phyloP scores from a whole-genome alignment of 2,113 vertebrate genomes.

The Oryzias woworae region DNA sequence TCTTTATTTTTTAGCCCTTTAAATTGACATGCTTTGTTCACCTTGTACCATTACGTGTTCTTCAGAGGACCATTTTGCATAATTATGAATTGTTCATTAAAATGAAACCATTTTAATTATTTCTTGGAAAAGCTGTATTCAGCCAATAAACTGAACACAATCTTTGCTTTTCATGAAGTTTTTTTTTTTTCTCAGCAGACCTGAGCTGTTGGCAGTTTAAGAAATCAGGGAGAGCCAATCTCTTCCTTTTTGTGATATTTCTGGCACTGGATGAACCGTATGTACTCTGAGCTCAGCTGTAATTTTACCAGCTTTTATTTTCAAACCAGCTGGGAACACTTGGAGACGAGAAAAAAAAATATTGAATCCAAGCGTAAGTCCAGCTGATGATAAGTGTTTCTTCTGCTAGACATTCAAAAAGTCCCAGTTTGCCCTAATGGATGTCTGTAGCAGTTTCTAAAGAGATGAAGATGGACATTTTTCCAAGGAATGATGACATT shows the following conservation, averaged over 20 bases:
- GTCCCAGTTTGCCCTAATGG: background rate
- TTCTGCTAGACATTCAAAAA: background rate
- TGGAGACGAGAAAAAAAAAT: conserved; percentile 3
- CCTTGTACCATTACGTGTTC: too few relatives aligned
- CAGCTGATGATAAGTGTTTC: conserved; percentile 13
- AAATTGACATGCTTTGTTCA: too few relatives aligned
- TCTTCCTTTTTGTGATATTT: background rate
- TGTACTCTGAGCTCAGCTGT: conserved; percentile 12
- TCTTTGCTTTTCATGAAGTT: background rate
- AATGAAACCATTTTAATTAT: background rate
- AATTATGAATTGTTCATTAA: too few relatives aligned
- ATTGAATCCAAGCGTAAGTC: conserved; percentile 13
- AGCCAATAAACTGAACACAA: background rate
- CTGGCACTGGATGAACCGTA: conserved; percentile 1
- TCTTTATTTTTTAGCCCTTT: too few relatives aligned
- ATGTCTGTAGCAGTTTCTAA: background rate
- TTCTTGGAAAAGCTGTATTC: background rate
- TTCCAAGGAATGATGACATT: conserved; percentile 5
- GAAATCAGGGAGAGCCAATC: background rate
- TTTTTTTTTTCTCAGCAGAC: background rate
- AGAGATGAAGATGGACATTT: background rate
- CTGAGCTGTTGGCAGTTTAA: background rate
- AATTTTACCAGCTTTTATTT: conserved; percentile 30
- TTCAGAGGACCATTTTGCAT: too few relatives aligned
- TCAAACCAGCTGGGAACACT: conserved; percentile 47